phyloP scores from a whole-genome alignment of 2,113 vertebrate species.

The Misgurnus anguillicaudatus region DNA sequence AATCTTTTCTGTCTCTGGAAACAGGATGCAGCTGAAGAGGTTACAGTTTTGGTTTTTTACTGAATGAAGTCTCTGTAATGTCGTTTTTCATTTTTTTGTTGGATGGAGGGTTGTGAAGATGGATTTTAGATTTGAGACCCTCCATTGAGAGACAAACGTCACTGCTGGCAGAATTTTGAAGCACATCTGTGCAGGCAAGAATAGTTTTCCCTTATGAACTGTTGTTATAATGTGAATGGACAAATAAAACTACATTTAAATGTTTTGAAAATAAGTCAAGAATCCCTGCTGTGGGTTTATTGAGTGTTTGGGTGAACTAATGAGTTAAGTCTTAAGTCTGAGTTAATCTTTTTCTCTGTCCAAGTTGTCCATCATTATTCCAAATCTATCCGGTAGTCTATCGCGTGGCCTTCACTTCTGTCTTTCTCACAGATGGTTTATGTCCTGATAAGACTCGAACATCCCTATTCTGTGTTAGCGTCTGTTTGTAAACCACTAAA shows the following conservation, averaged over 20 bases:
- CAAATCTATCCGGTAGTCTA: constrained; percentile 25
- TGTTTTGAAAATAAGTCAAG: too few relatives aligned
- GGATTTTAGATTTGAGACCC: constrained; percentile 46
- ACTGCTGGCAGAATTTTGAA: constrained; percentile 58
- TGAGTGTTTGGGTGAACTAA: too few relatives aligned
- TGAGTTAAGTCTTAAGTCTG: too few relatives aligned
- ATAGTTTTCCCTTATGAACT: too few relatives aligned
- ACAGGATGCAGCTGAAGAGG: constrained; percentile 78
- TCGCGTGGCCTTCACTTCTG: constrained; percentile 12
- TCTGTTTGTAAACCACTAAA: constrained; percentile 77
- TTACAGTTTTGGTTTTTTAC: constrained; percentile 51
- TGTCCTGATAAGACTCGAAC: constrained; percentile 58
- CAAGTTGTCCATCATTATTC: too few relatives aligned
- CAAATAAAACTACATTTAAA: too few relatives aligned
- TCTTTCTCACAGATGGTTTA: constrained; percentile 71
- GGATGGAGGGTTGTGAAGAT: constrained; percentile 35
- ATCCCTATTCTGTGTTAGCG: constrained; percentile 59
- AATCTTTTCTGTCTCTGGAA: constrained; percentile 57
- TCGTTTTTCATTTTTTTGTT: neutral
- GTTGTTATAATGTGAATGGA: neutral
- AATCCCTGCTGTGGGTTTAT: too few relatives aligned
- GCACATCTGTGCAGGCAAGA: constrained; percentile 59
- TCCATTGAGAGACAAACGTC: constrained; percentile 64
- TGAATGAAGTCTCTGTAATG: constrained; percentile 45
- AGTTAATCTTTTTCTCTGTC: too few relatives aligned